These are phyloP conservation scores for Coptotermes formosanus DNA, from an alignment of 1,140 invertebrate genomes.

Conservation along the genomic window DNA sequence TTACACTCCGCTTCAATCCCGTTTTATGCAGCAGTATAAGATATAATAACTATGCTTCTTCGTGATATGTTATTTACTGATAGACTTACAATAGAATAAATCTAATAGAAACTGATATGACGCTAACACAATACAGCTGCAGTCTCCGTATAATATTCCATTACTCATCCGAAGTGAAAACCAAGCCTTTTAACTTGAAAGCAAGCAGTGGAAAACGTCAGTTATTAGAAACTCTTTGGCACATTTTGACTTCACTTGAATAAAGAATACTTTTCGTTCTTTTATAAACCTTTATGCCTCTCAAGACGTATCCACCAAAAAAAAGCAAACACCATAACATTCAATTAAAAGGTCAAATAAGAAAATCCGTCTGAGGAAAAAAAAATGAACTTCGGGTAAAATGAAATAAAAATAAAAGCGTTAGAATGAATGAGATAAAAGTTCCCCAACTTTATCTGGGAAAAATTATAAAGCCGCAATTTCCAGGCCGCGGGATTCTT, in stretches of 20 bases:
- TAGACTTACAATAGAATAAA: too few relatives aligned
- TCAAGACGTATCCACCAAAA: background rate
- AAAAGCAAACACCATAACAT: background rate
- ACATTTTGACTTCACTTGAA: background rate
- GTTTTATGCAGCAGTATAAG: too few relatives aligned
- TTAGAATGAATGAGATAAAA: background rate
- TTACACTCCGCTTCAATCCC: too few relatives aligned
- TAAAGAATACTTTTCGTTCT: background rate
- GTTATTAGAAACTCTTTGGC: too few relatives aligned
- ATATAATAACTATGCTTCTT: too few relatives aligned
- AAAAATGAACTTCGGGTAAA: background rate
- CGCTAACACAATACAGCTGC: too few relatives aligned
- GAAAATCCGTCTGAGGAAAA: background rate
- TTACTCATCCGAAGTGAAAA: too few relatives aligned
- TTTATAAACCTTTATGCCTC: background rate
- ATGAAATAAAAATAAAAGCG: background rate
- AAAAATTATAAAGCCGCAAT: conserved; percentile 17
- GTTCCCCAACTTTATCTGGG: background rate
- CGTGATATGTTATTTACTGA: too few relatives aligned
- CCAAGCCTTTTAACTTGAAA: too few relatives aligned
- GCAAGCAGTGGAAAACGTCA: too few relatives aligned
- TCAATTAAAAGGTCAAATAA: conserved; percentile 11
- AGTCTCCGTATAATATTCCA: too few relatives aligned
- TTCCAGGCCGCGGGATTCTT: background rate
- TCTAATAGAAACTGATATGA: too few relatives aligned